A percentile compares a stretch with the other conserved stretches of the same genome.
These are phyloP conservation scores for Leucania comma DNA, from an alignment of 2,888 invertebrate species.

Conservation along the genomic window DNA sequence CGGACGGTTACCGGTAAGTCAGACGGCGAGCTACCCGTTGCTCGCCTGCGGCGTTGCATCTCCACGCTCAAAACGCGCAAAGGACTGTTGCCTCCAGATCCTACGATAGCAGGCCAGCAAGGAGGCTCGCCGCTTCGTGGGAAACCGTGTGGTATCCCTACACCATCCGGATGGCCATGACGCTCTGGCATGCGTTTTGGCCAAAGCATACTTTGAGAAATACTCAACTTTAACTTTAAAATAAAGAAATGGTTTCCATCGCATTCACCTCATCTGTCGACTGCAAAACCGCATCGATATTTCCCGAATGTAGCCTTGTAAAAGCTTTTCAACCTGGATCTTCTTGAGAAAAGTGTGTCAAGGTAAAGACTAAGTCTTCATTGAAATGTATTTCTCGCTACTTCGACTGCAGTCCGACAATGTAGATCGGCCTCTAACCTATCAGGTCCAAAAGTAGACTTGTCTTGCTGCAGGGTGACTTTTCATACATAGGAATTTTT, in stretches of 20 bases:
- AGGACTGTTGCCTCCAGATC: too few species aligned
- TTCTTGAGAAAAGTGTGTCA: conserved; percentile 28
- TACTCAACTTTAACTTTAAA: not conserved
- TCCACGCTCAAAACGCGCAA: too few species aligned
- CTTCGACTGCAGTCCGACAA: conserved; percentile 23
- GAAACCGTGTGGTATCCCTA: too few species aligned
- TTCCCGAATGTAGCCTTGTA: conserved; percentile 14
- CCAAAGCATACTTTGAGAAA: too few species aligned
- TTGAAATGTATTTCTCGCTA: conserved; percentile 3
- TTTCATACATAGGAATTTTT: not conserved
- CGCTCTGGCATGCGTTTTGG: too few species aligned
- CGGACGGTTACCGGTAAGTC: too few species aligned
- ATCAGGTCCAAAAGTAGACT: not conserved
- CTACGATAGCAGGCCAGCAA: too few species aligned
- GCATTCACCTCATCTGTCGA: not conserved
- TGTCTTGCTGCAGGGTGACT: not conserved
- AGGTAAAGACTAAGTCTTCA: conserved; percentile 21
- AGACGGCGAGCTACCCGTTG: too few species aligned
- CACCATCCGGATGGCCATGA: too few species aligned
- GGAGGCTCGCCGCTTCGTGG: too few species aligned
- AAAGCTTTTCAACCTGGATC: conserved; percentile 1
- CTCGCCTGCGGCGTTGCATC: too few species aligned
- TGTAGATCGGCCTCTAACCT: not conserved
- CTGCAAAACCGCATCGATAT: not conserved
- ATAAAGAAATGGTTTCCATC: not conserved